Conservation (phyloP, 2,797 vertebrate genomes). For the Lagocephalus sceleratus region DNA sequence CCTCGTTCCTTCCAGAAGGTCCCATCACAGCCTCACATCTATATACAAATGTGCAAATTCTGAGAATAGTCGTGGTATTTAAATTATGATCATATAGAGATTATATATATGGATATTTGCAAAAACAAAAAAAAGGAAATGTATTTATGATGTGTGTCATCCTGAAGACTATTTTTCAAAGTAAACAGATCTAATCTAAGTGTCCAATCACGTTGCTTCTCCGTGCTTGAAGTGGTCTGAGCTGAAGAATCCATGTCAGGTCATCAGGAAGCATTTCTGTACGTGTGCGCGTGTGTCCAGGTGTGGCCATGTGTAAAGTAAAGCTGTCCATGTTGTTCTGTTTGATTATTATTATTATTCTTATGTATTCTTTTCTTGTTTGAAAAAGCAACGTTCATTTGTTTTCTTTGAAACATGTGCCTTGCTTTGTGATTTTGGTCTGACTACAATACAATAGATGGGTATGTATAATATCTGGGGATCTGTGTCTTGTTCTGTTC, state of each 20-base stretch:
- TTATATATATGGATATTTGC: conserved; percentile 73
- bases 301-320: conserved; percentile 57
- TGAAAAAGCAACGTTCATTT: conserved; percentile 55
- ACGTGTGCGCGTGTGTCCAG: conserved; percentile 49
- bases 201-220: conserved; percentile 65
- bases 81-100: conserved; percentile 71
- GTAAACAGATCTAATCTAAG: conserved; percentile 62
- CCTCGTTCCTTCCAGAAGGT: conserved; percentile 14
- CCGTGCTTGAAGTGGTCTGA: conserved; percentile 60
- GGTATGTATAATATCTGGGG: conserved; percentile 41
- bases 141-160: conserved; percentile 75
- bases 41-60: conserved; percentile 31
- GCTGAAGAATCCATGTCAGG: conserved; percentile 52
- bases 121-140: conserved; percentile 52
- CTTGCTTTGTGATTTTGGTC: conserved; percentile 76
- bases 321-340: conserved; percentile 44
- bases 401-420: conserved; percentile 75
- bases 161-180: conserved; percentile 72
- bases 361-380: conserved; percentile 34
- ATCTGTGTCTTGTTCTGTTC: conserved; percentile 38
- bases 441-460: conserved; percentile 54
- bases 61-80: conserved; percentile 71
- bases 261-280: conserved; percentile 44
- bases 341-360: conserved; percentile 34
- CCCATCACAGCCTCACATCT: conserved; percentile 20